Base-by-base conservation (phyloP, 2,797 vertebrate genomes). In the Pantherophis vulpinus region DNA sequence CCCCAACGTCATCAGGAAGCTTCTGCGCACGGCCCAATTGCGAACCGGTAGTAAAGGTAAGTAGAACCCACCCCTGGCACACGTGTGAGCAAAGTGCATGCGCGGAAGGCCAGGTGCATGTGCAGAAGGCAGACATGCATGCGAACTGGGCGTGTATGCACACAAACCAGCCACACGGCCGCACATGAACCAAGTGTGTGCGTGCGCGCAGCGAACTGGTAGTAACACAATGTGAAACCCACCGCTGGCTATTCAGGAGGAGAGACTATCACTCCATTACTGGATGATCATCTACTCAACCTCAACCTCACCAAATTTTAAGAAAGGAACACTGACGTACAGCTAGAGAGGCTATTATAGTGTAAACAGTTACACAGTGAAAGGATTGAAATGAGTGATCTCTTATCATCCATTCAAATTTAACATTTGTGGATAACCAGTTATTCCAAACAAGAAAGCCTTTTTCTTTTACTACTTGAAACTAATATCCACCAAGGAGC, bases 71-170 rank as follows among this genome's bases (percentile, higher is more conserved):
- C 47, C 47, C 7, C 47, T 51, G 47, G 47, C 47, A 7, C 47
- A 51, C 6, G 6, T 51, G 47, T 51, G 47, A 51, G 47, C 47
- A 51, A 51, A 51, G 47, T 51, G 47, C 47, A 51, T 51, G 47
- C 5, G 0, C 0, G 0, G 42, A 47, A 47, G 42, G 4, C 47
- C 47, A 51, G 47, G 47, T 51, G 47, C 47, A 51, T 51, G 7
- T 1, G 0, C 51, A 54, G 51, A 54, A 54, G 51, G 51, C 51
- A 54, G 51, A 1, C 0, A 1, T 1, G 1, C 3, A 3, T 54
- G 51, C 1, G 1, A 54, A 54, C 51, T 3, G 51, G 51, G 51
- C 1, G 1, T 54, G 9, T 1, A 54, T 54, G 9, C 51, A 54
- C 9, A 10, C 9, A 0, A 54, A 54, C 51, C 51, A 54, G 51